Conservation (phyloP, 2,797 vertebrate species). For the Borostomias antarcticus region DNA sequence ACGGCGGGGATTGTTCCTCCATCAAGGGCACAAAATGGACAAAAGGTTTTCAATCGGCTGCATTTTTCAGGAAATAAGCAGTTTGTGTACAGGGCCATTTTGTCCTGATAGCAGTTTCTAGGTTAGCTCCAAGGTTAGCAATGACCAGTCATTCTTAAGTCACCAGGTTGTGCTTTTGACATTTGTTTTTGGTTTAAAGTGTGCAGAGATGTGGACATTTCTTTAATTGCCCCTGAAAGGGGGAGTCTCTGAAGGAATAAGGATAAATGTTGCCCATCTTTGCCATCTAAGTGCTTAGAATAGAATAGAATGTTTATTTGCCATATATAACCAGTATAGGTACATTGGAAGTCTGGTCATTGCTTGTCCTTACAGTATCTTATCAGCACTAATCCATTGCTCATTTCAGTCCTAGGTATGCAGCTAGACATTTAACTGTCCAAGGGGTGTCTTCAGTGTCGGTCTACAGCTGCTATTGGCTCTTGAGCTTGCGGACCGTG, state of each 20-base stretch:
- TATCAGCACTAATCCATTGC: too few relatives aligned
- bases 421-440: too few relatives aligned
- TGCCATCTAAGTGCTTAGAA: background rate
- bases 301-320: too few relatives aligned
- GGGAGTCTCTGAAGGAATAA: conserved; percentile 1
- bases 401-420: too few relatives aligned
- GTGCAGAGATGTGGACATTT: conserved; percentile 1
- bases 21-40: background rate
- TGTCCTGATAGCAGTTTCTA: background rate
- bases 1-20: conserved; percentile 3
- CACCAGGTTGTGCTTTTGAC: background rate
- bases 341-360: too few relatives aligned
- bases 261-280: background rate
- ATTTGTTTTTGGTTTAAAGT: background rate
- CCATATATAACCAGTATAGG: too few relatives aligned
- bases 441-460: too few relatives aligned
- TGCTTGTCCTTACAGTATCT: too few relatives aligned
- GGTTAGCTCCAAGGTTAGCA: background rate
- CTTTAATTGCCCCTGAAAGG: background rate
- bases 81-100: too few relatives aligned
- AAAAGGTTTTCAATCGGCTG: background rate
- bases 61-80: conserved; percentile 4
- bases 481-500: too few relatives aligned
- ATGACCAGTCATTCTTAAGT: background rate
- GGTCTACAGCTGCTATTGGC: too few relatives aligned